These are phyloP conservation scores for Ceratothoa steindachneri DNA, from an alignment of 2,888 invertebrate species.

Conservation along the genomic window DNA sequence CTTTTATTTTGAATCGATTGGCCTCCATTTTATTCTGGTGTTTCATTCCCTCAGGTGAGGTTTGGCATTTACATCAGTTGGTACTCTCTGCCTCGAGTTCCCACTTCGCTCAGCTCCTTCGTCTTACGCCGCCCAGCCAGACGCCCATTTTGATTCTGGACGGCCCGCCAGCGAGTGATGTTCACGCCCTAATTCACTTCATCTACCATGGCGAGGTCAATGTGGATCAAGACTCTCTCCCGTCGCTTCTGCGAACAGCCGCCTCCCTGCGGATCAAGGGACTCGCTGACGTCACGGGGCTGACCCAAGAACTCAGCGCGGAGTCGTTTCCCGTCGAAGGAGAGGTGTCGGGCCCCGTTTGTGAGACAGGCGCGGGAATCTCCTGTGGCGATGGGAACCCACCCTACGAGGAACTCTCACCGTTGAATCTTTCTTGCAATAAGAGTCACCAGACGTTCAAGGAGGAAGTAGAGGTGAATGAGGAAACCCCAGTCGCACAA, in stretches of 20 bases:
- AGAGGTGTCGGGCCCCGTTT: not conserved
- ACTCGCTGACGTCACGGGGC: conserved; percentile 39
- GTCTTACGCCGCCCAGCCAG: conserved; percentile 36
- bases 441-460: not conserved
- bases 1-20: no score
- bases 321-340: not conserved
- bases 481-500: not conserved
- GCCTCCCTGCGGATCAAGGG: conserved; percentile 45
- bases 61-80: conserved; percentile 44
- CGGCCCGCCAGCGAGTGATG: conserved; percentile 45
- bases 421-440: conserved; percentile 5
- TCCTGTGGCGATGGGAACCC: not conserved
- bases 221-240: conserved; percentile 45
- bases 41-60: conserved; percentile 30
- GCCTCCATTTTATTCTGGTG: no score
- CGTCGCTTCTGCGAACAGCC: conserved; percentile 45
- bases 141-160: conserved; percentile 42
- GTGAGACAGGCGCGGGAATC: not conserved
- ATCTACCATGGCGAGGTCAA: conserved; percentile 46
- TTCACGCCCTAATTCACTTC: conserved; percentile 40
- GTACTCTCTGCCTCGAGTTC: conserved; percentile 46
- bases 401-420: not conserved
- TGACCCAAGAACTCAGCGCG: conserved; percentile 15
- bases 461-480: not conserved
- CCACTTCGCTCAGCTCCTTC: conserved; percentile 41